Percentiles rank a stretch among this genome's conserved stretches.
phyloP scores from a whole-genome alignment of 2,113 vertebrate genomes.

The Leptosomus discolor region DNA sequence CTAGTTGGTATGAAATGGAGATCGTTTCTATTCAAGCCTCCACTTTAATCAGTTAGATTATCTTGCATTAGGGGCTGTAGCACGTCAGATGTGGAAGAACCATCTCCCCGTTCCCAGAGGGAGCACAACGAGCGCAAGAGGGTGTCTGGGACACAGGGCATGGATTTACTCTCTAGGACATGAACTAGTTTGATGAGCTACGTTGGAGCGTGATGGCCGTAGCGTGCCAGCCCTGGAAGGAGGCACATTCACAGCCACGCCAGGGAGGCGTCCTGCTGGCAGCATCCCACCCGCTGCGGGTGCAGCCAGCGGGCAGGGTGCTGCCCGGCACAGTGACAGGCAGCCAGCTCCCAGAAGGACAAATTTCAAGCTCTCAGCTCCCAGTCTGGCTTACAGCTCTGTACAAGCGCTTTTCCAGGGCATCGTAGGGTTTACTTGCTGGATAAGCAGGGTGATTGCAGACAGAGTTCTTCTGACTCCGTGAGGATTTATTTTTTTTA shows the following conservation, averaged over 20 bases:
- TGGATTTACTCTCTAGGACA: background rate
- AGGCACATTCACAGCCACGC: background rate
- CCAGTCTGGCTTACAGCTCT: background rate
- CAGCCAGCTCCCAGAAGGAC: background rate
- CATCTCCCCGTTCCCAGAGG: background rate
- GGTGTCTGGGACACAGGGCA: background rate
- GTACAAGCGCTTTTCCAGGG: background rate
- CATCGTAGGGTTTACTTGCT: background rate
- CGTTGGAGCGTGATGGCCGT: background rate
- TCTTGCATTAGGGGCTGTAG: background rate
- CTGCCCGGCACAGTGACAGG: background rate
- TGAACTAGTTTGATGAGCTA: background rate
- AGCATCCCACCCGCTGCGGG: background rate
- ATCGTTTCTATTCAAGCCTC: background rate
- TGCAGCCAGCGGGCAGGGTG: background rate
- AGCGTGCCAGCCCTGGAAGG: background rate
- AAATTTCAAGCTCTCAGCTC: background rate
- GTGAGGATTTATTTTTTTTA: background rate
- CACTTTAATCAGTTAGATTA: background rate
- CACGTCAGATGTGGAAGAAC: background rate
- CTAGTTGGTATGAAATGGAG: background rate
- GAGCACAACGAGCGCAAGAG: background rate
- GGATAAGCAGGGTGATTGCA: background rate
- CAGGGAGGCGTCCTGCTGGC: background rate
- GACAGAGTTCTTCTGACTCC: background rate